Evolutionary conservation across 2,888 invertebrate species (phyloP), one percentile per base, ranked within the genome.

Genomic region (Cecidostiba fungosa): DNA sequence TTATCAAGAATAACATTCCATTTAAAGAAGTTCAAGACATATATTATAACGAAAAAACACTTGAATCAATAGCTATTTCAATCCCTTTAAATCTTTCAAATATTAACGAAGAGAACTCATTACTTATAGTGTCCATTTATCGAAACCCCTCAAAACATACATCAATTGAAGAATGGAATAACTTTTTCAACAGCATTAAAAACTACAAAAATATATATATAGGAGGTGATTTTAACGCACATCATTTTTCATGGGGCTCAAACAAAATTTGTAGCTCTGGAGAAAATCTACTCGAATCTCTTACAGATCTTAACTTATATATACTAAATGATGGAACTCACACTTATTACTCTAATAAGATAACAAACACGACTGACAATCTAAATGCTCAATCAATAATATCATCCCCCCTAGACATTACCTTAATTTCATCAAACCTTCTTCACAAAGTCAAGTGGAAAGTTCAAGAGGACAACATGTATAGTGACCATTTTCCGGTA

Each of bases 401-500:
- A 23, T 81, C 81, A 2, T 73, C 73, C 0, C 82, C 82, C 1
- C 4, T 82, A 32, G 82, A 82, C 12, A 43, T 74, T 0, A 47
- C 74, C 0, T 0, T 82, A 4, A 23, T 76, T 4, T 74, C 74
- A 0, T 3, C 54, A 6, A 72, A 80, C 4, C n/a, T 80, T 4
- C 19, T 50, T 6, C 4, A 50, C n/a, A 6, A 8, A 1, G 32
- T 50, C 3, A n/a, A n/a, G 0, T 76, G 69, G 76, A 12, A 82
- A 36, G 50, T 82, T 1, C n/a, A n/a, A 3, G 16, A 62, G 3
- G 76, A 82, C n/a, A 76, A 23, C 1, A 32, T 76, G 32, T 0
- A 32, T 36, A 76, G 82, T 36, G 66, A 82, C 23, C 82, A 82
- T n/a, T 82, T 66, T 69, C 76, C 76, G 1, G 36, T 50, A 6